Evolutionary conservation across 2,888 invertebrate species (phyloP).

Genomic region (Folsomia candida): DNA sequence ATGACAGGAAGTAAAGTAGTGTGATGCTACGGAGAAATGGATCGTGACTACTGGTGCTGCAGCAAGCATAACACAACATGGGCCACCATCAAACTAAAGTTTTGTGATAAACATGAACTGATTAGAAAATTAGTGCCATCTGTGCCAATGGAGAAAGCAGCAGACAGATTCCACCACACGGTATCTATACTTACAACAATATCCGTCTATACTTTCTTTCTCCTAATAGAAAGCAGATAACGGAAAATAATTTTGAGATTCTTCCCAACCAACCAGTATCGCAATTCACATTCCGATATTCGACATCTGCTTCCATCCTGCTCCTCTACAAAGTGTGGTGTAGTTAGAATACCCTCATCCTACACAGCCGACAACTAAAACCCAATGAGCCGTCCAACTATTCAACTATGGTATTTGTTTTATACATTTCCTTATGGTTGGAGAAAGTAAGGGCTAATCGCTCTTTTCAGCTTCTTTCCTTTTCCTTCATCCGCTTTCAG

Average conservation of each 20-base stretch:
- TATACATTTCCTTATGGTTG: not conserved
- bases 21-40: no score
- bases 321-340: no score
- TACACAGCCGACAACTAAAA: not conserved
- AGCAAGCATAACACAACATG: no score
- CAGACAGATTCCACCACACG: no score
- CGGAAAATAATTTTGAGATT: not conserved
- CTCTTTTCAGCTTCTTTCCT: constrained; percentile 13
- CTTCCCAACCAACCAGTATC: not conserved
- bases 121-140: constrained; percentile 38
- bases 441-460: constrained; percentile 5
- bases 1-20: no score
- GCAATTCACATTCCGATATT: not conserved
- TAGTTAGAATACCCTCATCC: not conserved
- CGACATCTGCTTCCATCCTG: not conserved
- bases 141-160: no score
- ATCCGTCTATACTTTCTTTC: no score
- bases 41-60: no score
- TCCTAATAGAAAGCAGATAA: not conserved
- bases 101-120: constrained; percentile 30
- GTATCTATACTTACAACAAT: no score
- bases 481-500: constrained; percentile 3
- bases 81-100: constrained; percentile 7
- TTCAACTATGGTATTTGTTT: not conserved
- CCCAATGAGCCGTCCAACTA: not conserved